phyloP scores from a whole-genome alignment of 2,113 vertebrate species.

The Panthera tigris region DNA sequence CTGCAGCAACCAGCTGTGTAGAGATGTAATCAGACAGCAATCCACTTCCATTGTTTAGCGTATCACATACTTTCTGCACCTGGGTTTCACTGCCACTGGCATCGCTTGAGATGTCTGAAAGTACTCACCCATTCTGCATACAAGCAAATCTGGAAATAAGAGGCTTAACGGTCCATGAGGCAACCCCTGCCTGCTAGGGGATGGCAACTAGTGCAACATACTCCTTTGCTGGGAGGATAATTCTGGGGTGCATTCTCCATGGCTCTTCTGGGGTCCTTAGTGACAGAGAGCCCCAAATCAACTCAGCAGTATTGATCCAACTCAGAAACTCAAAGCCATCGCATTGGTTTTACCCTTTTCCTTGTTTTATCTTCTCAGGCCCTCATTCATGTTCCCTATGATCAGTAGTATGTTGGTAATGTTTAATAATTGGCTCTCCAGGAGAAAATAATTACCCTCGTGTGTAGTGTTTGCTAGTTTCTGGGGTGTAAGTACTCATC shows the following conservation, averaged over 20 bases:
- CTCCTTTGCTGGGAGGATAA: neutral
- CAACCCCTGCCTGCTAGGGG: neutral
- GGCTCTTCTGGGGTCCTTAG: neutral
- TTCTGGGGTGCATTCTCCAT: neutral
- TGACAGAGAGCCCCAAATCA: neutral
- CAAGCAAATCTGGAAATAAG: neutral
- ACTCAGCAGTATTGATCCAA: neutral
- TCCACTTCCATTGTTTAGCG: neutral
- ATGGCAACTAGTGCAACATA: neutral
- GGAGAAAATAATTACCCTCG: neutral
- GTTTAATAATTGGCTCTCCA: neutral
- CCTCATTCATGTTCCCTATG: neutral
- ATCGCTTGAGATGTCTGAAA: neutral
- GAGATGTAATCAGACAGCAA: neutral
- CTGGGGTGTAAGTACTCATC: neutral
- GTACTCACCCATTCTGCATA: neutral
- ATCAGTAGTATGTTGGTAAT: neutral
- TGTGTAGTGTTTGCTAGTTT: neutral
- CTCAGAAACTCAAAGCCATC: neutral
- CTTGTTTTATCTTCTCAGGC: neutral
- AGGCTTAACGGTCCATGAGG: neutral
- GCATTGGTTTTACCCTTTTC: neutral
- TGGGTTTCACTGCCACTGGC: neutral
- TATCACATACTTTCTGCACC: neutral
- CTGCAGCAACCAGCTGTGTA: neutral